Base-by-base conservation (phyloP, 2,888 invertebrate genomes). In the Platycnemis pennipes region DNA sequence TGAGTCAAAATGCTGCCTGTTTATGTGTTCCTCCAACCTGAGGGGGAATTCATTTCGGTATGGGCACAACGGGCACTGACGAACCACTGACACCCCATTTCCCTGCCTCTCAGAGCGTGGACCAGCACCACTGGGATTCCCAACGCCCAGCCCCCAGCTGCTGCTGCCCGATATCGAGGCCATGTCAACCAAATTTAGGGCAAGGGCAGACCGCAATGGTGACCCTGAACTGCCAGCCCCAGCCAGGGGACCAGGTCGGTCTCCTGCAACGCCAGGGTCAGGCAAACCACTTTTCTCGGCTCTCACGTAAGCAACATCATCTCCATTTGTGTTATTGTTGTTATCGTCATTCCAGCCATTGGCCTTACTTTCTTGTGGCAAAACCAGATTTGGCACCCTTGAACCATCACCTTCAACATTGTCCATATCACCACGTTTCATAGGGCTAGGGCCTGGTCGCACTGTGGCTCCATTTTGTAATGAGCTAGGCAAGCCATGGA, bases 21-120 rank as follows among this genome's bases (percentile, higher is more conserved):
- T 98, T 96, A 98, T 98, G 96, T 98, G 98, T 96, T 98, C 98
- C 96, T 98, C 98, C 95, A 98, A 96, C 95, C 98, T 97, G 95
- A 97, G 97, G 0, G 98, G 98, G 96, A 98, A 98, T 96, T 97
- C 97, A 96, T 98, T 98, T 94, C 97, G 97, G 96, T 98, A 98
- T 95, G 98, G 98, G 96, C 98, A 98, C 96, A 98, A 97, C 88
- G 98, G 98, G 96, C 98, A 98, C 97, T 98, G 96, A 44, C 97
- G 97, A 95, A 89, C 77, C 49, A 87, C 49, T 44, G 91, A 91
- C 44, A 91, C 91, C n/a, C 91, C 91, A 69, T 91, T 91, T 45
- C 56, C 91, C 22, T 87, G n/a, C 45, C 56, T 49, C 45, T 88
- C 94, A 7, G 87, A 53, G n/a, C 53, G 56, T 31, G 77, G 44